Base-by-base conservation (phyloP, 1,140 invertebrate species). In the Coelopa frigida region DNA sequence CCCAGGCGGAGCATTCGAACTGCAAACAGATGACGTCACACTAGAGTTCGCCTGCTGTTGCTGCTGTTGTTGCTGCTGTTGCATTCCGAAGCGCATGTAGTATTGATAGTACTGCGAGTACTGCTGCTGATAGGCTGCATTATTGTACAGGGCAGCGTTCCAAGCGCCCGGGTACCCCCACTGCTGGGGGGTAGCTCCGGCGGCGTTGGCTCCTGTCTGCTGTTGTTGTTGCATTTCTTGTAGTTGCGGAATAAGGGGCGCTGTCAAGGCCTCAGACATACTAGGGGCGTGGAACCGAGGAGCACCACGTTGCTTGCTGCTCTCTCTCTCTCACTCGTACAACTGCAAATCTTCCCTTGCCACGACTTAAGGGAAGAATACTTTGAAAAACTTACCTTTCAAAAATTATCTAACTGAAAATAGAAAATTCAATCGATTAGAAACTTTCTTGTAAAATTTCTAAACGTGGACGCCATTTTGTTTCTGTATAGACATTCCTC, bases 51-150 rank as follows among this genome's bases (percentile, higher is more conserved):
- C n/a, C 32, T 55, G 53, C 46, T 66, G 59, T 41, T 67, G 63
- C 14, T 35, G 33, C 14, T 38, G 44, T 38, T 46, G 49, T 17
- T 39, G 15, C 17, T 35, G 35, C 20, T 37, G 49, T 38, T 46
- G 41, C 31, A 45, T 27, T 15, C 43, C 37, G 15, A 52, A 65
- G 3, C 62, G 59, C 58, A 66, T 62, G 44, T 54, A 61, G 32
- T 65, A 66, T 52, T 65, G 62, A 52, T 66, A 66, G 38, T 66
- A 66, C 44, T 65, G 61, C 35, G 56, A 56, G 31, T 65, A 65
- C 18, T 65, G 61, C 38, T 65, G 49, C 12, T 47, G 49, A 38
- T 65, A 65, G 29, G 54, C 56, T 12, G 50, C 55, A 15, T 51
- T 54, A 49, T 55, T 63, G 18, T 43, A 43, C 41, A 26, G 33